These are phyloP conservation scores for Thripadectes ignobilis DNA, from an alignment of 2,797 vertebrate genomes.

Conservation along the genomic window DNA sequence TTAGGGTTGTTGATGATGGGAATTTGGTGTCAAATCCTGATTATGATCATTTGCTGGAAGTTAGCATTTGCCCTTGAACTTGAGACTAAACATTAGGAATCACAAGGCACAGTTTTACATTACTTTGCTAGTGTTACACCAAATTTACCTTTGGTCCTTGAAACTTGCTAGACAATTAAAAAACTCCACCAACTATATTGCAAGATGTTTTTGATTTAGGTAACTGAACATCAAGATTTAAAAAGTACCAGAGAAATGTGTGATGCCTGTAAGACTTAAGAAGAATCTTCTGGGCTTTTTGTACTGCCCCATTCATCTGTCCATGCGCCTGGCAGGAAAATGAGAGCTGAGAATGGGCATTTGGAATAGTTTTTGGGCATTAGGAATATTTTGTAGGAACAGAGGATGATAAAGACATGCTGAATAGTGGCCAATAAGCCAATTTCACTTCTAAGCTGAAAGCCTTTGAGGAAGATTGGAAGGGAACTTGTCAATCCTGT, in stretches of 20 bases:
- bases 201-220: neutral
- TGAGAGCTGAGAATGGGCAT: neutral
- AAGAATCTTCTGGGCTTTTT: neutral
- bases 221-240: neutral
- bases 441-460: neutral
- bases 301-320: neutral
- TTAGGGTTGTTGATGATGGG: neutral
- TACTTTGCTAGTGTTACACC: neutral
- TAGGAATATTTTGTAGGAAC: neutral
- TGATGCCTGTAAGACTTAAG: neutral
- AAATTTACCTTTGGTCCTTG: neutral
- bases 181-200: accelerated
- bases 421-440: neutral
- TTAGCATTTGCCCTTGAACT: neutral
- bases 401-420: neutral
- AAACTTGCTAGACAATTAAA: neutral
- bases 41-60: neutral
- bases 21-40: neutral
- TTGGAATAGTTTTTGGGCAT: neutral
- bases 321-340: neutral
- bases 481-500: neutral
- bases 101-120: neutral
- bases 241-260: neutral
- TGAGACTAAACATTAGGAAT: neutral
- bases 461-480: neutral